phyloP scores from a whole-genome alignment of 2,113 vertebrate species.

The Cynoglossus semilaevis region DNA sequence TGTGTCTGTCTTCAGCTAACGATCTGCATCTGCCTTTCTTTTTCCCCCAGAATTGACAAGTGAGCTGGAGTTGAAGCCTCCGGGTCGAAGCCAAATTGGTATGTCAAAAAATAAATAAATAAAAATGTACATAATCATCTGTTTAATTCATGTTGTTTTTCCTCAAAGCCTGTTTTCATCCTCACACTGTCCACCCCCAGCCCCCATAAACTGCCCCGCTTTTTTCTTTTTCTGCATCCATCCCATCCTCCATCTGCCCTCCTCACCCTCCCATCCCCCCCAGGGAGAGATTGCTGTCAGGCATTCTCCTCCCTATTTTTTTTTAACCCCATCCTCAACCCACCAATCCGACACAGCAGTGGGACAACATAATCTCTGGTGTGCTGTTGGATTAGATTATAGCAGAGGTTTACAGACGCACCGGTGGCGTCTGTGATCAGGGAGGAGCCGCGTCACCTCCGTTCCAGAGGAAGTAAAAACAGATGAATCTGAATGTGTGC shows the following conservation, averaged over 20 bases:
- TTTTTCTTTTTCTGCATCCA: conserved; percentile 11
- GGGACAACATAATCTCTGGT: not conserved
- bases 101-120: conserved; percentile 24
- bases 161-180: conserved; percentile 4
- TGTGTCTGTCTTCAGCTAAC: not conserved
- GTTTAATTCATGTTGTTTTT: conserved; percentile 12
- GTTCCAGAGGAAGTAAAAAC: too few species aligned
- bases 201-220: conserved; percentile 14
- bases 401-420: conserved; percentile 2
- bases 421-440: conserved; percentile 10
- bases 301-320: conserved; percentile 15
- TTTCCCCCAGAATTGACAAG: conserved; percentile 73
- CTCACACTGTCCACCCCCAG: conserved; percentile 2
- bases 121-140: too few species aligned
- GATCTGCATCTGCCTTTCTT: not conserved
- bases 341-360: conserved; percentile 1
- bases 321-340: conserved; percentile 11
- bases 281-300: conserved; percentile 27
- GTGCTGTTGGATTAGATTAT: conserved; percentile 9
- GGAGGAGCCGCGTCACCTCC: conserved; percentile 33
- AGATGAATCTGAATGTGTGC: not conserved
- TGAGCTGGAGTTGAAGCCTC: conserved; percentile 71
- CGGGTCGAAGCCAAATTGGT: conserved; percentile 74
- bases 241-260: conserved; percentile 13
- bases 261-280: conserved; percentile 31